Percentiles rank a stretch among this genome's conserved stretches.
These are phyloP conservation scores for Etheostoma cragini DNA, from an alignment of 2,113 vertebrate genomes.

Conservation along the genomic window DNA sequence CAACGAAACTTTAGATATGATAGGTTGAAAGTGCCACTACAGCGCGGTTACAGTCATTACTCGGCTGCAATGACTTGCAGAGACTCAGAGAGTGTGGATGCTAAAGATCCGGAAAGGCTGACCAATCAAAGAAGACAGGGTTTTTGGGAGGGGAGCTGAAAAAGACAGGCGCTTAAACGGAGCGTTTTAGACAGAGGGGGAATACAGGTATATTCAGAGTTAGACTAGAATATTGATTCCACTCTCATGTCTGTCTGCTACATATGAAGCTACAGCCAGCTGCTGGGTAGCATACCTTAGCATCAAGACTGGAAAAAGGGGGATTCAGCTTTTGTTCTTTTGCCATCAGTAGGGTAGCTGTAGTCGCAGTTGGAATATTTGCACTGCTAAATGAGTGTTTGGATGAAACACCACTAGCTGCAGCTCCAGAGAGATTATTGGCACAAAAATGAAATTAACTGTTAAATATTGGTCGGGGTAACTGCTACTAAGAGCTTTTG, in stretches of 20 bases:
- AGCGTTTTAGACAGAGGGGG: too few relatives aligned
- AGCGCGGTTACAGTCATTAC: too few relatives aligned
- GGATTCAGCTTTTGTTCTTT: not conserved
- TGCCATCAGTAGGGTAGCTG: not conserved
- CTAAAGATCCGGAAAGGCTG: too few relatives aligned
- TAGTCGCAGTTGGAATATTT: not conserved
- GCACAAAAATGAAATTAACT: not conserved
- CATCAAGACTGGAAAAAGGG: not conserved
- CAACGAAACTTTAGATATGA: too few relatives aligned
- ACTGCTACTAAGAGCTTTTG: conserved; percentile 18
- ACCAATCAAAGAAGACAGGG: too few relatives aligned
- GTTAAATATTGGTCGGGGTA: conserved; percentile 17
- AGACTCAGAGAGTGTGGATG: too few relatives aligned
- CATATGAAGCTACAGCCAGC: not conserved
- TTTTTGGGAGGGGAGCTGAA: too few relatives aligned
- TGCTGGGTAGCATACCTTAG: conserved; percentile 2
- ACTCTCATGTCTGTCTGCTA: not conserved
- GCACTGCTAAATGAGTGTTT: not conserved
- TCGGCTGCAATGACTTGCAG: too few relatives aligned
- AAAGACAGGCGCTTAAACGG: too few relatives aligned
- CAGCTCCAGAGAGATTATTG: not conserved
- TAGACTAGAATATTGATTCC: not conserved
- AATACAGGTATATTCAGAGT: not conserved
- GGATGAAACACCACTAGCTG: not conserved
- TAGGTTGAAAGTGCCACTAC: too few relatives aligned